phyloP scores from a whole-genome alignment of 1,140 invertebrate species.

The Wasmannia auropunctata region DNA sequence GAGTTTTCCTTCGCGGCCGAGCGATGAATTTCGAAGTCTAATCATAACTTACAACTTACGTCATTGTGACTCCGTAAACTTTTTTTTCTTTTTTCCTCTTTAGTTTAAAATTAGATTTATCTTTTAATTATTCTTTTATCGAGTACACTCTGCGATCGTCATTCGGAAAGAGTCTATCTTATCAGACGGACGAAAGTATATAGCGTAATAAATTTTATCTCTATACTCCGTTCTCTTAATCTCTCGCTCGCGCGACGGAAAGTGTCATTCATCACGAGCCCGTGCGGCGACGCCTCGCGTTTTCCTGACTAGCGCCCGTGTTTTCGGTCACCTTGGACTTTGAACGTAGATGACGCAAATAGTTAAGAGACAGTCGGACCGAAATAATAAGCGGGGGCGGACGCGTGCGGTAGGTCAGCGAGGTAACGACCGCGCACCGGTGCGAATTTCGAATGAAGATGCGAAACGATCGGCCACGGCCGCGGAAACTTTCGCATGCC shows the following conservation, averaged over 20 bases:
- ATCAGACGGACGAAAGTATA: conserved; percentile 6
- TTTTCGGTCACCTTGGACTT: conserved; percentile 36
- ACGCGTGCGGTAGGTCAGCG: conserved; percentile 45
- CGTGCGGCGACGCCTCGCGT: background rate
- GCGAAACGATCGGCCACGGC: background rate
- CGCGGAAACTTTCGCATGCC: background rate
- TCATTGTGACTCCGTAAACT: background rate
- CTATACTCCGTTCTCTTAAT: background rate
- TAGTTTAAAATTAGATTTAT: background rate
- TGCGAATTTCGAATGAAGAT: background rate
- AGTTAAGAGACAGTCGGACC: conserved; percentile 1
- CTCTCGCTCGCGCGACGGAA: background rate
- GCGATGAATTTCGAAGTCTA: background rate
- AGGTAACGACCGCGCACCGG: background rate
- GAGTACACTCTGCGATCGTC: background rate
- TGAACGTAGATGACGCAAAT: conserved; percentile 21
- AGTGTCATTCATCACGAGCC: background rate
- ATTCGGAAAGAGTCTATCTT: background rate
- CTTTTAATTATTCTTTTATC: background rate
- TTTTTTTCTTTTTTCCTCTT: background rate
- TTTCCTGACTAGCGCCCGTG: background rate
- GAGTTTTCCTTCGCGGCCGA: background rate
- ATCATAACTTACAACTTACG: background rate
- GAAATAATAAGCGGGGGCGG: conserved; percentile 16
- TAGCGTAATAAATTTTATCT: background rate